Evolutionary conservation across 1,140 invertebrate species (phyloP).

Genomic region (Pteromalus puparum): DNA sequence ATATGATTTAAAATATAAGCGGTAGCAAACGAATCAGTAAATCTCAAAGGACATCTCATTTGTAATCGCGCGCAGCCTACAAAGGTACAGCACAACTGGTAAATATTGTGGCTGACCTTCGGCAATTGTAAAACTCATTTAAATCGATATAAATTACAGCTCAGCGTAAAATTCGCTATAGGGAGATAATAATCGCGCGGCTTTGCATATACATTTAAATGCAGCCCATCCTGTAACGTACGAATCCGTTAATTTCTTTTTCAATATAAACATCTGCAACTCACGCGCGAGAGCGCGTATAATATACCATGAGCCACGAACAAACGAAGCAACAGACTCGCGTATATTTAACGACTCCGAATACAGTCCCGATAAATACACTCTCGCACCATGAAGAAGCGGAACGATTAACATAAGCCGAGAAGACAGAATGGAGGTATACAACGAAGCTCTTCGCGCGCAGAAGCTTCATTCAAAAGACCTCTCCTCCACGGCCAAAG

Average conservation of each 20-base stretch:
- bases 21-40: background rate
- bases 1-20: background rate
- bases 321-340: background rate
- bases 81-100: background rate
- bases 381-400: background rate
- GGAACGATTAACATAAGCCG: background rate
- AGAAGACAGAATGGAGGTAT: background rate
- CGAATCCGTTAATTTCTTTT: background rate
- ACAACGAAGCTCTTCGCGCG: background rate
- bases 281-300: background rate
- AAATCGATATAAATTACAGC: background rate
- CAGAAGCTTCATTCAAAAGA: background rate
- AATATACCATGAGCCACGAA: background rate
- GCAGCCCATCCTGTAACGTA: too few relatives aligned
- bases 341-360: background rate
- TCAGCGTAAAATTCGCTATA: background rate
- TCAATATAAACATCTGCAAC: slow-evolving; percentile 9
- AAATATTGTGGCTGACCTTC: background rate
- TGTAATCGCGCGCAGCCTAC: background rate
- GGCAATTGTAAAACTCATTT: background rate
- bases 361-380: background rate
- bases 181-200: background rate
- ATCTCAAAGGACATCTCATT: background rate
- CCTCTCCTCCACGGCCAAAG: background rate
- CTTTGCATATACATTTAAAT: background rate